A percentile compares a stretch with the other conserved stretches of the same genome.
phyloP scores from a whole-genome alignment of 2,113 vertebrate species.

The Eolophus roseicapilla region DNA sequence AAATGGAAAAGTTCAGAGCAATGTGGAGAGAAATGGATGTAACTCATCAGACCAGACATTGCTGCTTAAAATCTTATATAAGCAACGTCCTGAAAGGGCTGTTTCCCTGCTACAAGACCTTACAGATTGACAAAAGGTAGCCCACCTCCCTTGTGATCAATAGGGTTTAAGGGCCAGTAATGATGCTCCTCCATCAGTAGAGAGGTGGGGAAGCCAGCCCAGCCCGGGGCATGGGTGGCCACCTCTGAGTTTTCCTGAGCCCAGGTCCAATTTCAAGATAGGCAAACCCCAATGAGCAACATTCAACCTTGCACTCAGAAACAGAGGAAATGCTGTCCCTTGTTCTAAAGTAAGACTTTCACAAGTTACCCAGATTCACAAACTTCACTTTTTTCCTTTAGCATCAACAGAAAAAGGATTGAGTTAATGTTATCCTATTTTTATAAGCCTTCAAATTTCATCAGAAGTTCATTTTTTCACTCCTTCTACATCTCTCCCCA shows the following conservation, averaged over 20 bases:
- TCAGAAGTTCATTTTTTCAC: not conserved
- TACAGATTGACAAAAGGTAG: not conserved
- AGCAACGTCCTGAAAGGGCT: accelerated
- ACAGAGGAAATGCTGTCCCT: not conserved
- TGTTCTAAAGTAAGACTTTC: not conserved
- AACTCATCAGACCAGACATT: not conserved
- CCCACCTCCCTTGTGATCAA: not conserved
- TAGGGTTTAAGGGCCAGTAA: not conserved
- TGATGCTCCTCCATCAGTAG: not conserved
- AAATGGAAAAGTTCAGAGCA: not conserved
- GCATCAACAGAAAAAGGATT: not conserved
- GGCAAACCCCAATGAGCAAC: not conserved
- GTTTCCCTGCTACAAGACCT: not conserved
- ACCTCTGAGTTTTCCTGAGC: not conserved
- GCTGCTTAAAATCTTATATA: not conserved
- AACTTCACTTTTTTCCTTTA: not conserved
- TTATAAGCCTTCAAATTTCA: not conserved
- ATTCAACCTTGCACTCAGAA: not conserved
- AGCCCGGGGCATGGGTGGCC: not conserved
- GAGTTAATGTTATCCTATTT: not conserved
- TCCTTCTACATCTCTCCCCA: not conserved
- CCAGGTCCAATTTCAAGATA: not conserved
- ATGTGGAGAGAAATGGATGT: not conserved
- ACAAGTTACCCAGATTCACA: not conserved
- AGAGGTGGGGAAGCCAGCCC: not conserved